These are phyloP conservation scores for Micromys minutus DNA, from an alignment of 2,113 vertebrate species.

Conservation along the genomic window DNA sequence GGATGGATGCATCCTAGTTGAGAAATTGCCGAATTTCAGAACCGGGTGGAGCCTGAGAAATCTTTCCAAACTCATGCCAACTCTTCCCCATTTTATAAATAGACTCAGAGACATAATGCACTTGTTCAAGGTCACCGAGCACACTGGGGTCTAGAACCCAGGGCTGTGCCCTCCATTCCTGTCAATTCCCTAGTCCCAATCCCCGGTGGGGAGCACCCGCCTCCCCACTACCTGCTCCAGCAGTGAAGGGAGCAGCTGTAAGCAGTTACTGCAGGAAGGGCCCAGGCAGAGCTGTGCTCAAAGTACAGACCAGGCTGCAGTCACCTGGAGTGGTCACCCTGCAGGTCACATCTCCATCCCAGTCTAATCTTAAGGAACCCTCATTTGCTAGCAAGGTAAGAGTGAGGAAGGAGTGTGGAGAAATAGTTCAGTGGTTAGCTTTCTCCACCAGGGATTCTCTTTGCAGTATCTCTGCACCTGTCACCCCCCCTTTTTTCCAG, in stretches of 20 bases:
- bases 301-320: not conserved
- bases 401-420: not conserved
- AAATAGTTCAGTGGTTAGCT: not conserved
- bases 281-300: not conserved
- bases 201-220: not conserved
- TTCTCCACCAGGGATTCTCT: not conserved
- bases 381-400: not conserved
- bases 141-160: not conserved
- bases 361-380: not conserved
- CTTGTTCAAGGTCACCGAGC: slow-evolving; percentile 66
- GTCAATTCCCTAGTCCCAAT: not conserved
- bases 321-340: not conserved
- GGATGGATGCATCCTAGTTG: slow-evolving; percentile 34
- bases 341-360: not conserved
- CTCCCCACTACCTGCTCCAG: not conserved
- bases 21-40: slow-evolving; percentile 73
- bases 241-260: not conserved
- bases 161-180: not conserved
- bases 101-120: slow-evolving; percentile 65
- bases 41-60: slow-evolving; percentile 71
- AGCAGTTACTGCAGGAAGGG: not conserved
- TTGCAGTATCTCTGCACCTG: not conserved
- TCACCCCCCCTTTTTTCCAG: not conserved
- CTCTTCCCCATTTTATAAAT: slow-evolving; percentile 76
- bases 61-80: slow-evolving; percentile 46